Conservation (phyloP, 1,140 invertebrate species). For the Heliconius nattereri region DNA sequence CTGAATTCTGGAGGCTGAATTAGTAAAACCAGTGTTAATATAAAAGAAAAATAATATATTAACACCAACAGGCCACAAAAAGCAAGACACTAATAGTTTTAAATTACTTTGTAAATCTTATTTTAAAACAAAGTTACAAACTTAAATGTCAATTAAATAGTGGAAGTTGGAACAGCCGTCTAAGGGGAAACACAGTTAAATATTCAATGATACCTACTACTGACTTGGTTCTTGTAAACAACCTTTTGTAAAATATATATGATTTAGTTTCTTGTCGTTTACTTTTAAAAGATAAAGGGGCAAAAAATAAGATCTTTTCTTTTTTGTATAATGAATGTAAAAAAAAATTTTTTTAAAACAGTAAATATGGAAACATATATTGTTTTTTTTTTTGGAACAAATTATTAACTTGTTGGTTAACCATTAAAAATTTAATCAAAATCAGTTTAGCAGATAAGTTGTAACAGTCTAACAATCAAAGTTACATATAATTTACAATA, state of each 20-base stretch:
- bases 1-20: too few species aligned
- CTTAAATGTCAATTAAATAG: slow-evolving; percentile 27
- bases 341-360: too few species aligned
- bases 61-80: not conserved
- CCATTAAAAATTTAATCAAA: too few species aligned
- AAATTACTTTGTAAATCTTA: slow-evolving; percentile 23
- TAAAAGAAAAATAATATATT: not conserved
- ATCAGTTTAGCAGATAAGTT: too few species aligned
- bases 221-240: not conserved
- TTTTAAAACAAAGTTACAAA: slow-evolving; percentile 26
- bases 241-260: not conserved
- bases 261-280: not conserved
- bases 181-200: slow-evolving; percentile 19
- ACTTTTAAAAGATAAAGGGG: not conserved
- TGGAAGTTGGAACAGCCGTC: slow-evolving; percentile 12
- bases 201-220: slow-evolving; percentile 16
- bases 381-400: too few species aligned
- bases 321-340: too few species aligned
- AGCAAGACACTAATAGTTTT: slow-evolving; percentile 9
- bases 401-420: too few species aligned
- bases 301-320: not conserved
- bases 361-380: too few species aligned
- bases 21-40: not conserved
- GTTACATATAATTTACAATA: too few species aligned
- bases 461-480: too few species aligned